A percentile compares a stretch with the other conserved stretches of the same genome.
Evolutionary conservation across 1,140 invertebrate genomes (phyloP).

Genomic region (Pemphigus obesinymphae): DNA sequence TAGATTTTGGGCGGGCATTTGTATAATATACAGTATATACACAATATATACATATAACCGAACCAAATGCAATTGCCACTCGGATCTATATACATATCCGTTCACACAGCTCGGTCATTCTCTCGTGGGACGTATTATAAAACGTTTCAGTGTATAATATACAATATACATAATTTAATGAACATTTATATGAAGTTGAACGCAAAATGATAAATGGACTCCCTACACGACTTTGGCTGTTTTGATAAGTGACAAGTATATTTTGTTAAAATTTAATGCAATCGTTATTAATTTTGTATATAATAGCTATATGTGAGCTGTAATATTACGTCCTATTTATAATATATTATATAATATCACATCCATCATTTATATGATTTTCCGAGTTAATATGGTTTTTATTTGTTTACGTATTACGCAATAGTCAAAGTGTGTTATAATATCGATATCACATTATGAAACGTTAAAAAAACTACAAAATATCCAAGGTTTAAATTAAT

Average conservation of each 20-base stretch:
- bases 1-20: background rate
- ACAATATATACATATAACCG: background rate
- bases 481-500: too few species aligned
- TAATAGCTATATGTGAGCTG: background rate
- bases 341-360: too few species aligned
- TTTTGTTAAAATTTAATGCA: constrained; percentile 1
- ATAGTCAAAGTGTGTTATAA: too few species aligned
- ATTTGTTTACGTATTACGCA: too few species aligned
- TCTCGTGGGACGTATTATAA: constrained; percentile 15
- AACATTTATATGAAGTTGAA: constrained; percentile 12
- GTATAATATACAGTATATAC: too few species aligned
- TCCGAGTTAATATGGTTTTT: too few species aligned
- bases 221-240: background rate
- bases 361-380: too few species aligned
- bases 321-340: too few species aligned
- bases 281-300: background rate
- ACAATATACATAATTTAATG: background rate
- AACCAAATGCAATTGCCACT: background rate
- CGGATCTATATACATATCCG: background rate
- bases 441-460: too few species aligned
- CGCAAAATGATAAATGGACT: background rate
- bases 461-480: too few species aligned
- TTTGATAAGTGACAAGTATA: background rate
- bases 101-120: background rate
- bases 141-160: background rate